A percentile compares a stretch with the other conserved stretches of the same genome.
Evolutionary conservation across 2,888 invertebrate genomes (phyloP).

Genomic region (Drosophila meridiana): DNA sequence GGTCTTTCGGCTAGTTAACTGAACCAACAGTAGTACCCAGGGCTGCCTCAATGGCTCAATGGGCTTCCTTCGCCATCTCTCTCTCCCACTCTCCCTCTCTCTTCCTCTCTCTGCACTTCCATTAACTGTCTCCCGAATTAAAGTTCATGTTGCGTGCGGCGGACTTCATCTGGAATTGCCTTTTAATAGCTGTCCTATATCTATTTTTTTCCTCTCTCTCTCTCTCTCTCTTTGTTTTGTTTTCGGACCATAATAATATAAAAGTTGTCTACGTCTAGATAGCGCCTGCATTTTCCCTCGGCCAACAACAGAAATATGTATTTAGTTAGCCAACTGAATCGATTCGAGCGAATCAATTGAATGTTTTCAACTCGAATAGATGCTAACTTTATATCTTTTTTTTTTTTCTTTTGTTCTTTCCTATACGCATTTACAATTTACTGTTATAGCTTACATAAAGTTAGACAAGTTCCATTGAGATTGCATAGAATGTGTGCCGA

Average conservation of each 20-base stretch:
- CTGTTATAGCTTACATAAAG: conserved; percentile 4
- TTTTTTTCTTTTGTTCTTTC: not conserved
- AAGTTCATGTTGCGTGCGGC: conserved; percentile 18
- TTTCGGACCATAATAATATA: conserved; percentile 1
- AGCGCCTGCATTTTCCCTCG: conserved; percentile 2
- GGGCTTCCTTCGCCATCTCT: conserved; percentile 30
- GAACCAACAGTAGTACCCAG: conserved; percentile 28
- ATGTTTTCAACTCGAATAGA: conserved; percentile 9
- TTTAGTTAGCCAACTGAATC: not conserved
- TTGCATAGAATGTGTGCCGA: conserved; percentile 1
- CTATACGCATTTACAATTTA: conserved; percentile 2
- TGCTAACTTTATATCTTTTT: conserved; percentile 1
- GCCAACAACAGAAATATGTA: not conserved
- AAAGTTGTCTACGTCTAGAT: conserved; percentile 8
- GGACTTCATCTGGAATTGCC: conserved; percentile 23
- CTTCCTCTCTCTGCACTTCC: not conserved
- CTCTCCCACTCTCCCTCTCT: not conserved
- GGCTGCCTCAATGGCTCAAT: conserved; percentile 49
- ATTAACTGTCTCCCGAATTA: conserved; percentile 10
- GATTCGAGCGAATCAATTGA: conserved; percentile 15
- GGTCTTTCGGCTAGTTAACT: conserved; percentile 66
- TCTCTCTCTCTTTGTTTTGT: not conserved
- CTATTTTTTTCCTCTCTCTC: not conserved
- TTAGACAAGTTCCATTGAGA: not conserved
- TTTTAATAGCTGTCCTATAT: conserved; percentile 19